Base-by-base conservation (phyloP, 92 coral and sea anemone species). In the Hydrozoanthus gracilis region DNA sequence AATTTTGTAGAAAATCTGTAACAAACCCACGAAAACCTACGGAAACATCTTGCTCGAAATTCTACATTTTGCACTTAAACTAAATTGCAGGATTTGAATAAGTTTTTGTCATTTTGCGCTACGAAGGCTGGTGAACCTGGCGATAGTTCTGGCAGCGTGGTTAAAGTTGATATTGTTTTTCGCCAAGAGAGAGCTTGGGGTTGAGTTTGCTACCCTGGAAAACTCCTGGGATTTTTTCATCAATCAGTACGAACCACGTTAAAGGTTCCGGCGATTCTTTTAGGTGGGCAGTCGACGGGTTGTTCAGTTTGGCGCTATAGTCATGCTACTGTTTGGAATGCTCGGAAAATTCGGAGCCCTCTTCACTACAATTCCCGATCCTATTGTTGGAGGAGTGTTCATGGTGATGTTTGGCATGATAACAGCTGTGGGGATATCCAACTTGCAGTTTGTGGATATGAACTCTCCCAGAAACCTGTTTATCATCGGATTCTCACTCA, bases 241-340 rank as follows among this genome's bases (percentile, higher is more conserved):
- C 60, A 3, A 3, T 49, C 0, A n/a, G 65, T 10, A 58, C 65
- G 11, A 58, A 9, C 8, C 76, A 51, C 16, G 9, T 71, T 45
- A 17, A 15, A 46, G 4, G 49, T 77, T 7, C 48, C n/a, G 12
- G 27, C 50, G 14, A 27, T 14, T 39, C 5, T 76, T 77, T 13
- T 83, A 94, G 98, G 98, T 94, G 54, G 98, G 98, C 69, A 94
- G 98, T 56, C 92, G 93, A 60, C 98, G 98, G 4, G 95, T 94
- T 0, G 76, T 94, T 2, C 98, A 94, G 82, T 94, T 17, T 44
- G 95, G 93, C n/a, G 98, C 94, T 0, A 16, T 87, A 5, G 68
- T 94, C 58, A 92, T 94, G 95, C 51, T 92, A 4, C 55, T 92
- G 54, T 84, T 88, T 2, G 98, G 95, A 11, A 87, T 94, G n/a